Evolutionary conservation across 2,113 vertebrate genomes (phyloP).

Genomic region (Lanius collurio): DNA sequence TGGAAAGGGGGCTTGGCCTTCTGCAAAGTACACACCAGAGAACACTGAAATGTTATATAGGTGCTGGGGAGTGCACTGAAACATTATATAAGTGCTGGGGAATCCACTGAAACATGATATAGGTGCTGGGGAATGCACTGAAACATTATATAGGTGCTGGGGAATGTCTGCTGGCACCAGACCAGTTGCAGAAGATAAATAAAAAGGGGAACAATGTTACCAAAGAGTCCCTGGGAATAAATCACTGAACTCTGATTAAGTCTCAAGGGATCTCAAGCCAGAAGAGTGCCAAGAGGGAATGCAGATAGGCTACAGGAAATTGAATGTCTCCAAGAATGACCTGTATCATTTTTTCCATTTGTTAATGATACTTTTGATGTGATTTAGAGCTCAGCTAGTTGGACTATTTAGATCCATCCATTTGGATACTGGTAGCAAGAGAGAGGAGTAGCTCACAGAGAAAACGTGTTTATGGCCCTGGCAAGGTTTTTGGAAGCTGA

Average conservation of each 20-base stretch:
- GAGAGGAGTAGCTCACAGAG: background rate
- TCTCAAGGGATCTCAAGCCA: background rate
- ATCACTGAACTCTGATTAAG: background rate
- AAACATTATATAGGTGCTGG: background rate
- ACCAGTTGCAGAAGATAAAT: background rate
- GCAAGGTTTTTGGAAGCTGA: background rate
- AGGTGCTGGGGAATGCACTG: background rate
- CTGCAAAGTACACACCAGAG: fast-evolving
- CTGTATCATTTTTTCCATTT: background rate
- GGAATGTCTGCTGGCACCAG: background rate
- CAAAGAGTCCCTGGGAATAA: background rate
- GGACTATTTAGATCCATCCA: background rate
- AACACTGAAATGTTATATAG: no score
- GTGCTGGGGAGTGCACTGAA: background rate
- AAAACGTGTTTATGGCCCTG: background rate
- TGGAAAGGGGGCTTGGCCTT: background rate
- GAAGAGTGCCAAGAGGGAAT: background rate
- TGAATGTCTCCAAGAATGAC: background rate
- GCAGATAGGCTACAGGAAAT: background rate
- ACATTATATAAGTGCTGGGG: background rate
- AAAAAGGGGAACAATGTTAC: background rate
- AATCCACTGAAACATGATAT: background rate
- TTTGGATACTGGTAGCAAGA: background rate
- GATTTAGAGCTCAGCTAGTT: background rate
- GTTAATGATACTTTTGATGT: background rate